Evolutionary conservation across 30 jellyfish, hydroid and myxozoan species (phyloP).

Genomic region (Catostylus mosaicus): DNA sequence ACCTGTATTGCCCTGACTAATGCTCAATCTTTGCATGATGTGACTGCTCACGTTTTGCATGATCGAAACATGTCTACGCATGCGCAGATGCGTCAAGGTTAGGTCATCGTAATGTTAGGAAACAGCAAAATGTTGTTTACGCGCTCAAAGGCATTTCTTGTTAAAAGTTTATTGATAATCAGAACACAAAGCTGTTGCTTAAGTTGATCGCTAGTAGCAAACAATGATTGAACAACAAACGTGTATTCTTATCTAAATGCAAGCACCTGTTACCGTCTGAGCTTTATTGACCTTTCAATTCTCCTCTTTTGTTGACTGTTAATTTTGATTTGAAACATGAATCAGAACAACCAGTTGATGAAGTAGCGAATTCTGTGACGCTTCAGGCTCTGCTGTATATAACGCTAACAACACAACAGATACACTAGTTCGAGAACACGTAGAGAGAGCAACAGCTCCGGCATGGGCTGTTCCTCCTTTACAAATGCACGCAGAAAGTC

Average conservation of each 20-base stretch:
- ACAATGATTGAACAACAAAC: not conserved
- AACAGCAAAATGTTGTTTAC: not conserved
- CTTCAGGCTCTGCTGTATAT: not conserved
- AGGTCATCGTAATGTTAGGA: not conserved
- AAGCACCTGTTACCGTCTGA: constrained; percentile 60
- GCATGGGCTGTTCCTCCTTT: not conserved
- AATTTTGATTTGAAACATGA: not conserved
- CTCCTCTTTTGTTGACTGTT: constrained; percentile 22
- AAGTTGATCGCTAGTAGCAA: not conserved
- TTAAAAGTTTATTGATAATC: not conserved
- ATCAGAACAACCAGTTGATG: not conserved
- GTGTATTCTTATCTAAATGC: constrained; percentile 19
- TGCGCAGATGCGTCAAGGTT: not conserved
- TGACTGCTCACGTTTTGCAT: too few relatives aligned
- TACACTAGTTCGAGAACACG: not conserved
- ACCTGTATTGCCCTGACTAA: too few relatives aligned
- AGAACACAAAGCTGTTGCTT: constrained; percentile 4
- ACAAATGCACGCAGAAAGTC: not conserved
- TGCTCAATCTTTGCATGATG: too few relatives aligned
- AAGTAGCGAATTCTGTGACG: not conserved
- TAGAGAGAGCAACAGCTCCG: not conserved
- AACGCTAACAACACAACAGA: not conserved
- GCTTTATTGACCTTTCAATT: constrained; percentile 55
- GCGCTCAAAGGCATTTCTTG: not conserved
- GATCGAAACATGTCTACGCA: too few relatives aligned